Base-by-base conservation (phyloP, 2,113 vertebrate genomes). In the Sebastes fasciatus region DNA sequence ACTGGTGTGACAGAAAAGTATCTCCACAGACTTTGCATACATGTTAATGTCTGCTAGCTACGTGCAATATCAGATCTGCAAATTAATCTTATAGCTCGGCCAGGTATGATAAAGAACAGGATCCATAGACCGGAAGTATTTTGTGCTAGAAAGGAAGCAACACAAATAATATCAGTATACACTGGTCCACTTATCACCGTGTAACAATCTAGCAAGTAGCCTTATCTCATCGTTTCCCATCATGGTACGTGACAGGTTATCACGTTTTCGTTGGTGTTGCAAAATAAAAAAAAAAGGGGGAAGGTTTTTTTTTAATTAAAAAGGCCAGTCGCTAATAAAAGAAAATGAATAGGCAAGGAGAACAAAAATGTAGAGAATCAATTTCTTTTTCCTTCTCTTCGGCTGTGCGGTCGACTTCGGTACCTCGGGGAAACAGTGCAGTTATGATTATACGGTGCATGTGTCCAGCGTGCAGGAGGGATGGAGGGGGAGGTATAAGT, bases 31-130 rank as follows among this genome's bases (percentile, higher is more conserved):
- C 8, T 9, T 57, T 51, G 34, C 1, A 52, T 34, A 43, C 4
- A 73, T 43, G 17, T 48, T 48, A 19, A 12, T 40, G 46, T 49
- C n/a, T 64, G 9, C 46, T 40, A 14, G 42, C 10, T 55, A 48
- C 3, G 0, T 85, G 62, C 13, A 66, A 8, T 64, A 14, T 34
- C 51, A 21, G 21, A 81, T 86, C 43, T 21, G 26, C 14, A 52
- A 71, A 71, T 54, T 14, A 19, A 83, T 77, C 69, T 88, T 42
- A 64, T 70, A 67, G 67, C 57, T 79, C 92, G 34, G 34, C 34
- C 34, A 92, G 91, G 86, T 90, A 85, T 81, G 77, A 91, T 93
- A 86, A 92, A 88, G 66, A 84, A 80, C 87, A 84, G 10, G 79
- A 86, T 82, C 69, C 76, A 48, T 63, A 26, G 51, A 85, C 55